Evolutionary conservation across 2,888 invertebrate genomes (phyloP).

Genomic region (Drosophila atroscutellata): DNA sequence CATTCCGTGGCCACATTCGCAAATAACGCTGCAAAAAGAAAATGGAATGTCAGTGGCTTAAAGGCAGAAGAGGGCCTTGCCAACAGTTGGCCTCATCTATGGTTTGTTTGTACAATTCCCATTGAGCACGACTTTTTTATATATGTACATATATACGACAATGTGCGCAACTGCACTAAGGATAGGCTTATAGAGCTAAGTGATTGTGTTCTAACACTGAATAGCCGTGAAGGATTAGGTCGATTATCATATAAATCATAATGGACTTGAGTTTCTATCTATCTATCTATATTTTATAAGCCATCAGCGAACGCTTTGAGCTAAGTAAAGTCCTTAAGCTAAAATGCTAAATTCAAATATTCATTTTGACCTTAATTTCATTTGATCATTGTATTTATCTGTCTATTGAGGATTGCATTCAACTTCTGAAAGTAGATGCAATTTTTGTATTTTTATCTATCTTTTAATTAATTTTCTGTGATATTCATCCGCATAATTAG

Average conservation of each 20-base stretch:
- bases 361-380: neutral
- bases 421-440: neutral
- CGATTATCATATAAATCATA: conserved; percentile 2
- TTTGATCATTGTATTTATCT: neutral
- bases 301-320: neutral
- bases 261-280: neutral
- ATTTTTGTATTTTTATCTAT: neutral
- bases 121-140: conserved; percentile 24
- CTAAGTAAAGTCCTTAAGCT: neutral
- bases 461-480: neutral
- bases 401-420: neutral
- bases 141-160: neutral
- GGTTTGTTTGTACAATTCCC: conserved; percentile 60
- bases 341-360: neutral
- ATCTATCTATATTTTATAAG: neutral
- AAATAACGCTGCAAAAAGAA: conserved; percentile 53
- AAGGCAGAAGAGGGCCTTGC: conserved; percentile 14
- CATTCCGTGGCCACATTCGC: conserved; percentile 46
- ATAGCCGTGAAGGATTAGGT: conserved; percentile 4
- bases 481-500: neutral
- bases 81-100: conserved; percentile 31
- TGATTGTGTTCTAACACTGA: conserved; percentile 6
- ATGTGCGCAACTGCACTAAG: conserved; percentile 4
- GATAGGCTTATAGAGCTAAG: conserved; percentile 14
- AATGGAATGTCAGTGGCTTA: conserved; percentile 77